Conservation (phyloP, 2,888 invertebrate genomes). For the Ophioninae sp. region DNA sequence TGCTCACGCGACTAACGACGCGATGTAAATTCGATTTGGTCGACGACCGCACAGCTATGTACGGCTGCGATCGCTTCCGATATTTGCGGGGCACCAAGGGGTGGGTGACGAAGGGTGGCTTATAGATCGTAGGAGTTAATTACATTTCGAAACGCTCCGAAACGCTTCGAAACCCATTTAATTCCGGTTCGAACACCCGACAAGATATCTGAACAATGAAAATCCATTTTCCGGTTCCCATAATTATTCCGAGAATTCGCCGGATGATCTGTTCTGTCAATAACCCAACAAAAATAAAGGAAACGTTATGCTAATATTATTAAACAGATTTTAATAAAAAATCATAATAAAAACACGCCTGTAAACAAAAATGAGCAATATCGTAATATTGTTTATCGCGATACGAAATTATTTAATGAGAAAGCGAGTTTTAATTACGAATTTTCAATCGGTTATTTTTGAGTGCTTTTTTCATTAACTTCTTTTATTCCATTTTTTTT, state of each 20-base stretch:
- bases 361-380: no score
- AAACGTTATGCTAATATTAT: no score
- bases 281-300: neutral
- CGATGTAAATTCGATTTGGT: constrained; percentile 59
- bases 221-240: neutral
- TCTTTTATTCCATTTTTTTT: no score
- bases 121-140: neutral
- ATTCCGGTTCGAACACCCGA: neutral
- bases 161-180: constrained; percentile 24
- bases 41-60: constrained; percentile 8
- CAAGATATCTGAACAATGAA: neutral
- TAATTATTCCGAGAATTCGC: neutral
- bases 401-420: no score
- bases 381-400: no score
- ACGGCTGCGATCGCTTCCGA: neutral
- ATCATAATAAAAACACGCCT: no score
- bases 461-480: no score
- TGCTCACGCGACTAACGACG: constrained; percentile 19
- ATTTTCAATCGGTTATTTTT: no score
- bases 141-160: constrained; percentile 21
- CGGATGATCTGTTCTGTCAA: neutral
- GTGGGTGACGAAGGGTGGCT: neutral
- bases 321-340: no score
- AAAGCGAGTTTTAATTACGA: no score
- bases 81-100: neutral